A percentile compares a stretch with the other conserved stretches of the same genome.
These are phyloP conservation scores for Yponomeuta plumbellus DNA, from an alignment of 2,888 invertebrate species.

Conservation along the genomic window DNA sequence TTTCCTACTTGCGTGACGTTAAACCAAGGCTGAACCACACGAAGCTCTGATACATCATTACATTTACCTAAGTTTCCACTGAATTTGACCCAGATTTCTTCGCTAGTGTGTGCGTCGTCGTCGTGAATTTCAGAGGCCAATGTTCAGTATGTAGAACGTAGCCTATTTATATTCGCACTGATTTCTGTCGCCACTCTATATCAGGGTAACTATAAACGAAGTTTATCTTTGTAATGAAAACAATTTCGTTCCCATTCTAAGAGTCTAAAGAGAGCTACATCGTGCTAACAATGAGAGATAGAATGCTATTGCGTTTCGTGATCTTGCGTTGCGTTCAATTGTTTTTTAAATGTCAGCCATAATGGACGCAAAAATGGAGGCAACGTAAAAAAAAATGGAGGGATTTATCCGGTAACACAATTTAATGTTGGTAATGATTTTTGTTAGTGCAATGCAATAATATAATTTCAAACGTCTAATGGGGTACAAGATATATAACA, in stretches of 20 bases:
- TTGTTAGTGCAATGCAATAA: too few relatives aligned
- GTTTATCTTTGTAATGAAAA: neutral
- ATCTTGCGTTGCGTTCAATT: slow-evolving; percentile 23
- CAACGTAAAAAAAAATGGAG: neutral
- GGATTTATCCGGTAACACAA: neutral
- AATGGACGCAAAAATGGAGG: neutral
- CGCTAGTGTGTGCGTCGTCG: slow-evolving; percentile 26
- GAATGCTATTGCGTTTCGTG: slow-evolving; percentile 31
- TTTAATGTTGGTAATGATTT: neutral
- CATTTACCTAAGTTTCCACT: slow-evolving; percentile 6
- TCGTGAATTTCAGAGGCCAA: slow-evolving; percentile 42
- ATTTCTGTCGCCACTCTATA: slow-evolving; percentile 24
- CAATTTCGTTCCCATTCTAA: neutral
- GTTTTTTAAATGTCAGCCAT: slow-evolving; percentile 31
- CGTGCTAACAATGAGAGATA: slow-evolving; percentile 29
- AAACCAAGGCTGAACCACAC: neutral
- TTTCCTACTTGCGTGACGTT: neutral
- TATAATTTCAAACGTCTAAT: too few relatives aligned
- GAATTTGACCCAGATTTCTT: slow-evolving; percentile 29
- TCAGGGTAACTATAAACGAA: neutral
- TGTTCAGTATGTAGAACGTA: slow-evolving; percentile 42
- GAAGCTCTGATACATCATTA: neutral
- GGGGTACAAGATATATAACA: too few relatives aligned
- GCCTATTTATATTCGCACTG: slow-evolving; percentile 27
- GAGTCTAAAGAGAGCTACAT: neutral